These are phyloP conservation scores for Entomyzon cyanotis DNA, from an alignment of 2,113 vertebrate species.

Conservation along the genomic window DNA sequence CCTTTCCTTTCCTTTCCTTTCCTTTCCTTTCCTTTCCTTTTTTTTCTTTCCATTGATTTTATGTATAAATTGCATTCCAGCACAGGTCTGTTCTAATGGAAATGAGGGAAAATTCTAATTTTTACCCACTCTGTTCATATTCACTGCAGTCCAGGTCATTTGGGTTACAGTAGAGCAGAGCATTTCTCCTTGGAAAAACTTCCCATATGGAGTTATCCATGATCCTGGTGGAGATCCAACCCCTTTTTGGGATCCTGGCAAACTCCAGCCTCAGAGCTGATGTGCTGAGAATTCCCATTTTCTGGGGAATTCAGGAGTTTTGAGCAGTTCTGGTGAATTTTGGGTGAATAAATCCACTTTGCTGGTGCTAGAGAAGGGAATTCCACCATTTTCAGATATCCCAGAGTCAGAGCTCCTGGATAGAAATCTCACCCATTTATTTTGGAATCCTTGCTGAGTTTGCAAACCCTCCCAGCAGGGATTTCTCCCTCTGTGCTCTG, in stretches of 20 bases:
- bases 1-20: no score
- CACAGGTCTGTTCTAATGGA: no score
- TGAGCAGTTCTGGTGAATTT: background rate
- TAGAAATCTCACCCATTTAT: background rate
- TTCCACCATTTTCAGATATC: background rate
- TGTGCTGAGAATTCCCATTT: background rate
- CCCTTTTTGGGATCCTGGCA: background rate
- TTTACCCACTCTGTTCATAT: no score
- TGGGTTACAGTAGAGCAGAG: no score
- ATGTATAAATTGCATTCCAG: no score
- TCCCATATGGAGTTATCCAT: no score
- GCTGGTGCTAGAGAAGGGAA: background rate
- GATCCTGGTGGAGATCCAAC: background rate
- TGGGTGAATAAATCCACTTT: fast-evolving
- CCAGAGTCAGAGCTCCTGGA: background rate
- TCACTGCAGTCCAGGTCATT: no score
- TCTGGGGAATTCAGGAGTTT: background rate
- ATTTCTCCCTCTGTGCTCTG: background rate
- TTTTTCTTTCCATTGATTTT: no score
- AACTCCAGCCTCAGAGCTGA: background rate
- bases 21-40: no score
- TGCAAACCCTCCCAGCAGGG: fast-evolving
- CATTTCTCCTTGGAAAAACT: no score
- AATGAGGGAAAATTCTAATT: no score
- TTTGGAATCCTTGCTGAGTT: background rate